Evolutionary conservation across 2,888 invertebrate species (phyloP).

Genomic region (Macaria liturata): DNA sequence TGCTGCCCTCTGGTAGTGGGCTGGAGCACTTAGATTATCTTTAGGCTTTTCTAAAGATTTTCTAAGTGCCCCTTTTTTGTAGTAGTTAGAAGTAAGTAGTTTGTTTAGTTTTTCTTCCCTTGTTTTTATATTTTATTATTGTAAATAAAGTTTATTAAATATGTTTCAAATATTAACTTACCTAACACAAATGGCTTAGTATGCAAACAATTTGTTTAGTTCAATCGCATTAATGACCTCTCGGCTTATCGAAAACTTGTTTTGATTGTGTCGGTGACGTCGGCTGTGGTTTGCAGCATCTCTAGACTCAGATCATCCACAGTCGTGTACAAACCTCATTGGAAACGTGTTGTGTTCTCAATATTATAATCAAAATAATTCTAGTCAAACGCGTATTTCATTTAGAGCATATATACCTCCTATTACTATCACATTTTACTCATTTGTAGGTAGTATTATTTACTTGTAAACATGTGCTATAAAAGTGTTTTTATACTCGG

Average conservation of each 20-base stretch:
- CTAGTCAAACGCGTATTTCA: constrained; percentile 25
- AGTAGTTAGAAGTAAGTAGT: too few relatives aligned
- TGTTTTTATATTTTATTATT: too few relatives aligned
- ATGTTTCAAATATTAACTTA: too few relatives aligned
- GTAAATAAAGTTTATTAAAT: too few relatives aligned
- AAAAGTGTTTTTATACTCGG: constrained; percentile 38
- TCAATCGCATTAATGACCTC: constrained; percentile 27
- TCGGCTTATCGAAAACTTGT: constrained; percentile 55
- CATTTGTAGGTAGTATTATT: too few relatives aligned
- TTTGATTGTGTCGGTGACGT: constrained; percentile 53
- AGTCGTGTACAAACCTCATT: constrained; percentile 45
- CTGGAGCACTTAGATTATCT: too few relatives aligned
- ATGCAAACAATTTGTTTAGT: constrained; percentile 7
- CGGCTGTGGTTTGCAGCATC: constrained; percentile 46
- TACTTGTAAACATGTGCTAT: constrained; percentile 11
- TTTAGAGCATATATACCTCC: neutral
- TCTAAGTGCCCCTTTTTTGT: too few relatives aligned
- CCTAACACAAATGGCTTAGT: neutral
- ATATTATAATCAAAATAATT: constrained; percentile 1
- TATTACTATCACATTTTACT: neutral
- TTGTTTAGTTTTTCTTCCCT: too few relatives aligned
- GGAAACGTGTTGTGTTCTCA: constrained; percentile 31
- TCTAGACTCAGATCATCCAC: constrained; percentile 19
- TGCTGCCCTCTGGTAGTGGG: too few relatives aligned
- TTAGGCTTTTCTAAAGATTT: too few relatives aligned